Base-by-base conservation (phyloP, 2,888 invertebrate genomes). In the Apamea sordens region DNA sequence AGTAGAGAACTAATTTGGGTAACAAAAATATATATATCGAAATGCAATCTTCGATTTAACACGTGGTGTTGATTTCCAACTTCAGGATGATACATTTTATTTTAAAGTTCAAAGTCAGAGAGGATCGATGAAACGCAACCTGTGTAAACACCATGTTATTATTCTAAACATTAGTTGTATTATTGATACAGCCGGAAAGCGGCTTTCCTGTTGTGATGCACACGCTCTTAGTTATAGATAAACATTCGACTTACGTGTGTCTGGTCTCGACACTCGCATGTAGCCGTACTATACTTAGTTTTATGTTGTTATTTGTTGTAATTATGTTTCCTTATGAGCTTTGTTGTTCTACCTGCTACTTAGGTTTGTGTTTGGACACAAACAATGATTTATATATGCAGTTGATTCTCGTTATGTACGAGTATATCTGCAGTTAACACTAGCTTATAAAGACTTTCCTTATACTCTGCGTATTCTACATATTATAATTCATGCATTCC, bases 161-260 rank as follows among this genome's bases (percentile, higher is more conserved):
- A 87, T 85, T 84, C 28, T 82, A 80, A 89, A 88, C 87, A 88
- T 89, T 80, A 85, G 50, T 82, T 83, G 81, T 89, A 82, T 90
- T 91, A 89, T 91, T 89, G 88, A 89, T 83, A 82, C 89, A 87
- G 87, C 87, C 89, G 92, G 91, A 85, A 90, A 91, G 86, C 88
- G 73, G 88, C 86, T 91, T 90, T 90, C 91, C 91, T 91, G 92
- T 90, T 90, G 61, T 88, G 81, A 32, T 82, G 73, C 61, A 74
- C 32, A 72, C 73, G 81, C 73, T 86, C 81, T 73, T 82, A 73
- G 64, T 41, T 71, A 36, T 85, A 90, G 82, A 89, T 89, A 89
- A 86, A 86, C 86, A 85, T 63, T 65, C 56, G 28, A 41, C 28
- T 61, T 77, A 76, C 56, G 78, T 72, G 68, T 81, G 71, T 73